Evolutionary conservation across 2,113 vertebrate genomes (phyloP).

Genomic region (Sinocyclocheilus anshuiensis): DNA sequence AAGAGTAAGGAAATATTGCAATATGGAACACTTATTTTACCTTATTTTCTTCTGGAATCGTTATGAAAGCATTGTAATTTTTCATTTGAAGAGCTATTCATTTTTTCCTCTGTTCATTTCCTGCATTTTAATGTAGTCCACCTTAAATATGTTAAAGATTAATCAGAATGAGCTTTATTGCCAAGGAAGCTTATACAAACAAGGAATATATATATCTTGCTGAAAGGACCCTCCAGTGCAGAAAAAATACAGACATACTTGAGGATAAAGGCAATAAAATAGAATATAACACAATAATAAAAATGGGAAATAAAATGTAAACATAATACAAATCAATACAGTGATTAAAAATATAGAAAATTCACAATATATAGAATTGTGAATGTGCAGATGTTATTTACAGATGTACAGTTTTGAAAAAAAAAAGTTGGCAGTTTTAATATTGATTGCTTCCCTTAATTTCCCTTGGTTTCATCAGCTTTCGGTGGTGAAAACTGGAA

Average conservation of each 20-base stretch:
- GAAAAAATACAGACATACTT: no score
- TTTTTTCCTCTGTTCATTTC: not conserved
- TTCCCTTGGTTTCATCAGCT: conserved; percentile 74
- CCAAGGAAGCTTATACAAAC: not conserved
- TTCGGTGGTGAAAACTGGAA: conserved; percentile 99
- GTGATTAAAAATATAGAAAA: not conserved
- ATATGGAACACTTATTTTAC: not conserved
- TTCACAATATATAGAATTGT: no score
- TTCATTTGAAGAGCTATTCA: not conserved
- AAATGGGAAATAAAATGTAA: not conserved
- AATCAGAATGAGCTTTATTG: not conserved
- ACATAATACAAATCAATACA: no score
- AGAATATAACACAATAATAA: not conserved
- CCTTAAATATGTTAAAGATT: not conserved
- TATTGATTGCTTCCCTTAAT: conserved; percentile 31
- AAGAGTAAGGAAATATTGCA: conserved; percentile 70
- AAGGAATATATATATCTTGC: not conserved
- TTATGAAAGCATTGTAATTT: not conserved
- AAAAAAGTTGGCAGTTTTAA: not conserved
- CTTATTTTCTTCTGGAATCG: not conserved
- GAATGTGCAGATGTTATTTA: no score
- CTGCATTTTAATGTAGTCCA: not conserved
- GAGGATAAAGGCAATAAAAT: not conserved
- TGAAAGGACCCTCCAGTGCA: not conserved
- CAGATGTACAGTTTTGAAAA: not conserved